These are phyloP conservation scores for Hormiphora californensis DNA, from an alignment of 37 sponge, comb jelly and placozoan genomes.

Conservation along the genomic window DNA sequence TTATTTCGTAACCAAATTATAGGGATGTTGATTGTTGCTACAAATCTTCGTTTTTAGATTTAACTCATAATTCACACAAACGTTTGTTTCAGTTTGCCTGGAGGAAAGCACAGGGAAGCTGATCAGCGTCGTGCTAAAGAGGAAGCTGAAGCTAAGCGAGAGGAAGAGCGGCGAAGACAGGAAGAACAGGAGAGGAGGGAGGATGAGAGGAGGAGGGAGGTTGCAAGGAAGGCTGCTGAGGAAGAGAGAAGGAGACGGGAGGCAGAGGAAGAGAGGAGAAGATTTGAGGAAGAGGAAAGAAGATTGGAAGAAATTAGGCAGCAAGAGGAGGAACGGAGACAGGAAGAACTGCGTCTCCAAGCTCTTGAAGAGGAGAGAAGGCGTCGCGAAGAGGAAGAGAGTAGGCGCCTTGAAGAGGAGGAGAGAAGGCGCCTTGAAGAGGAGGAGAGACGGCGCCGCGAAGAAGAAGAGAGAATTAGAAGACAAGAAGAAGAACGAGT, in stretches of 20 bases:
- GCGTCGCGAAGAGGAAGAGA: background rate
- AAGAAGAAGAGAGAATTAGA: conserved; percentile 35
- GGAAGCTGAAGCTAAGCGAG: background rate
- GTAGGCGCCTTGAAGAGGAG: background rate
- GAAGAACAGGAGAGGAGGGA: background rate
- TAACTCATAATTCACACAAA: too few species aligned
- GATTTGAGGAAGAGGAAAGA: conserved; percentile 49
- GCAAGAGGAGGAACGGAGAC: background rate
- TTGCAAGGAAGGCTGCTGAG: background rate
- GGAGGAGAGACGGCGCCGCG: background rate
- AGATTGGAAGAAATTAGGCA: background rate
- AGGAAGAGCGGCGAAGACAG: background rate
- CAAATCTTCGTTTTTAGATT: too few species aligned
- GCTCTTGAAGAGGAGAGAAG: background rate
- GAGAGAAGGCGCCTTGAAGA: conserved; percentile 23
- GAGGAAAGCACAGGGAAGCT: too few species aligned
- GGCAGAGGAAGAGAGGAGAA: conserved; percentile 9
- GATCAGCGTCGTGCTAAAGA: background rate
- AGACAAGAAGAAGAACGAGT: background rate
- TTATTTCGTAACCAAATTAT: too few species aligned
- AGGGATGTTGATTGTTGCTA: too few species aligned
- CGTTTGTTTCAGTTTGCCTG: background rate
- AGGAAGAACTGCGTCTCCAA: background rate
- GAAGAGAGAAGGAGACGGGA: background rate
- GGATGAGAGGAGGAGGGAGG: background rate